These are phyloP conservation scores for Smutsia gigantea DNA, from an alignment of 2,797 vertebrate species.

Conservation along the genomic window DNA sequence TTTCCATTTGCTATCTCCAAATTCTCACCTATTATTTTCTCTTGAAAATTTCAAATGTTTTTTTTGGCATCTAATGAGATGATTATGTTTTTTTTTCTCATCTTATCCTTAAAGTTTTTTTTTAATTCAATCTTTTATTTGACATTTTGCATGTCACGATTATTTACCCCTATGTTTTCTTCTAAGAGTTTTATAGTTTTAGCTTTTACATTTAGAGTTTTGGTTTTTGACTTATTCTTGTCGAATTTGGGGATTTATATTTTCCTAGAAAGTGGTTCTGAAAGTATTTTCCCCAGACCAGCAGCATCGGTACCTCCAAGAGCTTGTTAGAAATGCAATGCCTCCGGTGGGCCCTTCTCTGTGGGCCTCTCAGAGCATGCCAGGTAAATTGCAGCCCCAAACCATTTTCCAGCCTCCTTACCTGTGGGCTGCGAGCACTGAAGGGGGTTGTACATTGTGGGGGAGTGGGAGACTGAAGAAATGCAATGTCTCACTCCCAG, in stretches of 20 bases:
- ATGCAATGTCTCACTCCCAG: not conserved
- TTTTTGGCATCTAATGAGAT: not conserved
- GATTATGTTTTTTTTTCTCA: not conserved
- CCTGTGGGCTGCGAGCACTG: too few relatives aligned
- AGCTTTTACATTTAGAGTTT: not conserved
- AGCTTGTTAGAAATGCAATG: not conserved
- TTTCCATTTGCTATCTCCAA: not conserved
- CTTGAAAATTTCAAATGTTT: not conserved
- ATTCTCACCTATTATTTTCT: not conserved
- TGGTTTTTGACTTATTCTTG: not conserved
- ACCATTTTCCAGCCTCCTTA: too few relatives aligned
- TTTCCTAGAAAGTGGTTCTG: not conserved
- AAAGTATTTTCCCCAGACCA: not conserved
- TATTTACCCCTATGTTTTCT: not conserved
- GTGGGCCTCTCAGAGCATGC: too few relatives aligned
- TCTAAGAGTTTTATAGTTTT: too few relatives aligned
- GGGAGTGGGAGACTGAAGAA: too few relatives aligned
- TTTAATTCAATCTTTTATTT: conserved; percentile 5
- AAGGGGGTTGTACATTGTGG: too few relatives aligned
- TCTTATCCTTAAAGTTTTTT: not conserved
- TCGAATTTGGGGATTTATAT: not conserved
- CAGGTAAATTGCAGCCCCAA: too few relatives aligned
- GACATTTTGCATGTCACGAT: not conserved
- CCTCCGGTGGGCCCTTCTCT: not conserved
- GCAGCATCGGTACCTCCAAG: not conserved